Conservation (phyloP, 2,797 vertebrate genomes). For the Peromyscus aztecus region DNA sequence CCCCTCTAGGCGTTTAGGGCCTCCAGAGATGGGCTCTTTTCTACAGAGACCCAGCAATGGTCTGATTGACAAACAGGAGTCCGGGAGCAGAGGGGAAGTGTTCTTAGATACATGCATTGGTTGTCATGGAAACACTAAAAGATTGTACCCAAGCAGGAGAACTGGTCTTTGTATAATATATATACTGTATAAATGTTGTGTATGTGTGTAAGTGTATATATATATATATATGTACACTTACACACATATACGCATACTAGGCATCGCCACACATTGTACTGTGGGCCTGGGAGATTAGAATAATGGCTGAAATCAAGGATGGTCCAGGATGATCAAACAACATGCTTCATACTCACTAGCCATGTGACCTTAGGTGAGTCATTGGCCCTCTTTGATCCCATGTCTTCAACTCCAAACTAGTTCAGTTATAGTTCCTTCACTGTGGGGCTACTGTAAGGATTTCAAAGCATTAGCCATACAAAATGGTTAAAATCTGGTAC, state of each 20-base stretch:
- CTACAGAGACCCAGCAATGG: neutral
- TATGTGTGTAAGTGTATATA: too few relatives aligned
- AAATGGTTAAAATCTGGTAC: neutral
- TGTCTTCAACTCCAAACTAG: neutral
- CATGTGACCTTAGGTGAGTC: neutral
- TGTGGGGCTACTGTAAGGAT: neutral
- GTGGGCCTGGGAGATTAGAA: neutral
- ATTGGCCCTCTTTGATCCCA: neutral
- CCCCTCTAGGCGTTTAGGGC: neutral
- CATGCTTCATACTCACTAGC: neutral
- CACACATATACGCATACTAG: neutral
- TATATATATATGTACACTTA: too few relatives aligned
- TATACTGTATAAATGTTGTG: too few relatives aligned
- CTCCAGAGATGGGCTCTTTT: neutral
- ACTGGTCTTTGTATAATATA: neutral
- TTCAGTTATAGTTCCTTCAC: neutral
- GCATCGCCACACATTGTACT: too few relatives aligned
- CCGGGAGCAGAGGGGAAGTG: neutral
- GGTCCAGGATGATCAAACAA: neutral
- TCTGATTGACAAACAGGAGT: neutral
- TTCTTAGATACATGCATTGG: neutral
- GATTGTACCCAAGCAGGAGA: neutral
- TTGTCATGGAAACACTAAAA: neutral
- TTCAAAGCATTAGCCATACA: neutral
- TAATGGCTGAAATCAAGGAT: neutral